Evolutionary conservation across 2,113 vertebrate species (phyloP).

Genomic region (Gymnarchus niloticus): DNA sequence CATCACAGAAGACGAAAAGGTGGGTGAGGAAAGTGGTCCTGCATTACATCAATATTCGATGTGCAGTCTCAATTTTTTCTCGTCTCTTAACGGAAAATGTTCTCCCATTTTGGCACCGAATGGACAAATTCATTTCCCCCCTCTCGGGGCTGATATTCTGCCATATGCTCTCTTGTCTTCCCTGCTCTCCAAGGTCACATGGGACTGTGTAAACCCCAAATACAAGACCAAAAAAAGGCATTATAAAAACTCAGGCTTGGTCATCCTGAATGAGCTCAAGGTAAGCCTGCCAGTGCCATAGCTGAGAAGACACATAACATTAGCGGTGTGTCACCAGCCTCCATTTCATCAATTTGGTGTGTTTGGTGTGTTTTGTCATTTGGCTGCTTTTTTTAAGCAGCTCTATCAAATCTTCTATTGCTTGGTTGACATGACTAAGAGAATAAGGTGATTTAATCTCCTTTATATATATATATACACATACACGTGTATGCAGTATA

Average conservation of each 20-base stretch:
- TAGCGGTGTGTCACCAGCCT: background rate
- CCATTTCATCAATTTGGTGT: background rate
- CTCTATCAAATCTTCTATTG: background rate
- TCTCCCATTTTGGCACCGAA: conserved; percentile 14
- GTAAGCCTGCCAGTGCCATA: conserved; percentile 52
- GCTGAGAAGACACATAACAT: background rate
- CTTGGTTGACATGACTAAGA: background rate
- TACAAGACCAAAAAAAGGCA: conserved; percentile 89
- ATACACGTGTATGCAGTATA: no score
- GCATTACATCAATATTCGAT: conserved; percentile 20
- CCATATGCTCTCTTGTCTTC: conserved; percentile 15
- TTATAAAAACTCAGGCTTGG: conserved; percentile 88
- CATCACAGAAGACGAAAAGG: conserved; percentile 77
- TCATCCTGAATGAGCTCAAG: conserved; percentile 83
- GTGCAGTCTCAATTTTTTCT: conserved; percentile 33
- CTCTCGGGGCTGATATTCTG: conserved; percentile 15
- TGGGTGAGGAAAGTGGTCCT: conserved; percentile 49
- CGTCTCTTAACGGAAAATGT: conserved; percentile 20
- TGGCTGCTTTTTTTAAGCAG: background rate
- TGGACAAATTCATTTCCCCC: background rate
- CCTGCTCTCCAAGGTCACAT: conserved; percentile 62
- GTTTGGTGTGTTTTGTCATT: background rate
- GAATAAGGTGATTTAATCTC: background rate
- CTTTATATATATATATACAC: no score
- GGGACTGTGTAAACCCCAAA: conserved; percentile 91